Conservation (phyloP, 1,140 invertebrate species). For the Wiebesia pumilae region DNA sequence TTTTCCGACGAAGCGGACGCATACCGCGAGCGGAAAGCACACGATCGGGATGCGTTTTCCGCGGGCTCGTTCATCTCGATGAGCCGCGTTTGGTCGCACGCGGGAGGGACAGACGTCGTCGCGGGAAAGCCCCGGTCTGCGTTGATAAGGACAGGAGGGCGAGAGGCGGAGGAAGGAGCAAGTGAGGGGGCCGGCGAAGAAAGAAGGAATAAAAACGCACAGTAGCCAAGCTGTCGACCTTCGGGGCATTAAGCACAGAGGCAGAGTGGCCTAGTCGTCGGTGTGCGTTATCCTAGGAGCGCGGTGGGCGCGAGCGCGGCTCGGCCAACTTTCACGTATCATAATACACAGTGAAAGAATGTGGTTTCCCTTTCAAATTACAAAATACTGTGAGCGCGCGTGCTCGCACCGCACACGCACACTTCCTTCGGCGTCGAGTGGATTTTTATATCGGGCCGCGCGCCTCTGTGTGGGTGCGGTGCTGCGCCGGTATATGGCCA, state of each 20-base stretch:
- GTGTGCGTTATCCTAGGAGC: neutral
- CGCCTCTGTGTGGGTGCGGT: neutral
- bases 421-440: constrained; percentile 61
- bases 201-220: constrained; percentile 56
- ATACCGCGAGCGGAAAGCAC: too few species aligned
- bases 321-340: constrained; percentile 72
- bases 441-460: constrained; percentile 47
- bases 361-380: constrained; percentile 74
- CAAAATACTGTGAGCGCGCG: constrained; percentile 65
- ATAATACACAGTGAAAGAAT: constrained; percentile 73
- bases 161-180: neutral
- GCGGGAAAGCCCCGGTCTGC: neutral
- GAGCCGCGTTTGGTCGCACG: too few species aligned
- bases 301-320: constrained; percentile 50
- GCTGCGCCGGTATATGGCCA: neutral
- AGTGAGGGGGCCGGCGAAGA: constrained; percentile 54
- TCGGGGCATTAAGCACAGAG: constrained; percentile 56
- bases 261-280: neutral
- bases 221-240: constrained; percentile 65
- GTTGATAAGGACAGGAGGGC: neutral
- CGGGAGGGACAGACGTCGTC: too few species aligned
- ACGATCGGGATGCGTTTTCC: too few species aligned
- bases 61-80: too few species aligned
- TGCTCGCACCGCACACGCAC: constrained; percentile 21
- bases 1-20: neutral